Evolutionary conservation across 2,113 vertebrate genomes (phyloP).

Genomic region (Scolopax mira): DNA sequence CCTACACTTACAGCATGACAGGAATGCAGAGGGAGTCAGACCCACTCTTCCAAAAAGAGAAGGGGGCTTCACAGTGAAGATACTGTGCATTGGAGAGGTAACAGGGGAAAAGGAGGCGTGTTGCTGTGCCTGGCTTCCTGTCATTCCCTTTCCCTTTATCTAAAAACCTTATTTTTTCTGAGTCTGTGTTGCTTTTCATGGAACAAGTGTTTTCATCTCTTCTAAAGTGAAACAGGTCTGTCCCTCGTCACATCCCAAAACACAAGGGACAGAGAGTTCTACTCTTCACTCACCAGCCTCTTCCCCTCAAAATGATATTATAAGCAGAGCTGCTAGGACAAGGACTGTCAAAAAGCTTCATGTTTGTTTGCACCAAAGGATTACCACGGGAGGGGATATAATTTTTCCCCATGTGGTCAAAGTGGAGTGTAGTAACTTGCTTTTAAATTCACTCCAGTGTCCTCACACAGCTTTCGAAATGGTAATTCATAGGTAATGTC

Average conservation of each 20-base stretch:
- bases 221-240: background rate
- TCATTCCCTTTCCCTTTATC: background rate
- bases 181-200: background rate
- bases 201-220: background rate
- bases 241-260: background rate
- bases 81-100: background rate
- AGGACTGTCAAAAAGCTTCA: background rate
- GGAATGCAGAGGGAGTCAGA: slow-evolving; percentile 6
- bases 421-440: background rate
- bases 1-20: background rate
- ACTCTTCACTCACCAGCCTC: background rate
- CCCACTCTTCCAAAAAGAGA: background rate
- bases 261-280: background rate
- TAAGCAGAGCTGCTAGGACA: background rate
- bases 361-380: background rate
- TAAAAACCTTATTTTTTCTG: background rate
- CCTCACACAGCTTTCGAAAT: background rate
- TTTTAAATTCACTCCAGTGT: background rate
- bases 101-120: background rate
- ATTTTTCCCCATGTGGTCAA: background rate
- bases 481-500: background rate
- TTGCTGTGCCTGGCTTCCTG: background rate
- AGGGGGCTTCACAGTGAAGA: background rate
- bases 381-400: background rate
- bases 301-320: background rate